phyloP scores from a whole-genome alignment of 1,140 invertebrate genomes.

The Bombyx mori region DNA sequence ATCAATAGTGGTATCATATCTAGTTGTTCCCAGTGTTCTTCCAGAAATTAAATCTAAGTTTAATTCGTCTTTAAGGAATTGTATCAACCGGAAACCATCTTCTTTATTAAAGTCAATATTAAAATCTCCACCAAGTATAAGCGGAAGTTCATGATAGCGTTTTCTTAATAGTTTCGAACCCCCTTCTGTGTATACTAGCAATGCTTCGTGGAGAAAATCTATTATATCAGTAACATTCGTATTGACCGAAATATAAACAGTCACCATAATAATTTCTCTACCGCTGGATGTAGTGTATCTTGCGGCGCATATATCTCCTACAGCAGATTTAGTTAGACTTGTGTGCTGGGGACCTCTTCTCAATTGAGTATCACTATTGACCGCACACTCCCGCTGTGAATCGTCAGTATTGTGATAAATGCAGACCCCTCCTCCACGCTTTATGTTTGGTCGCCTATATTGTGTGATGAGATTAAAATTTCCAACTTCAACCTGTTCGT shows the following conservation, averaged over 20 bases:
- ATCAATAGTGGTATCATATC: too few species aligned
- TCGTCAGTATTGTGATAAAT: slow-evolving; percentile 9
- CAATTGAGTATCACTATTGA: neutral
- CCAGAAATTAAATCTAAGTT: too few species aligned
- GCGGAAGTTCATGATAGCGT: slow-evolving; percentile 7
- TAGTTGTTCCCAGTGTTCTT: too few species aligned
- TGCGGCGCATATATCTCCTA: slow-evolving; percentile 7
- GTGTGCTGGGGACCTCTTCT: neutral
- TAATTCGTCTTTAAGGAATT: too few species aligned
- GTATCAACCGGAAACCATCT: slow-evolving; percentile 1
- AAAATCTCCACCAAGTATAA: slow-evolving; percentile 11
- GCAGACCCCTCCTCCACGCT: slow-evolving; percentile 7
- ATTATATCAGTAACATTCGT: slow-evolving; percentile 1
- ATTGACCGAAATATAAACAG: slow-evolving; percentile 5
- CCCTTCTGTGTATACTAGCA: slow-evolving; percentile 2
- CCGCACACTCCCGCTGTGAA: neutral
- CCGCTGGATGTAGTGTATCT: neutral
- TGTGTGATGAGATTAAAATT: too few species aligned
- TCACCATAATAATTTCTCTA: slow-evolving; percentile 1
- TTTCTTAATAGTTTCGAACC: slow-evolving; percentile 13
- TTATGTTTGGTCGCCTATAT: slow-evolving; percentile 1
- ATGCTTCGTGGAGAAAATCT: slow-evolving; percentile 2
- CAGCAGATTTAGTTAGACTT: neutral
- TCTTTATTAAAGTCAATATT: slow-evolving; percentile 6
- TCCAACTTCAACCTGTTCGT: too few species aligned